Conservation (phyloP, 2,113 vertebrate species). For the Salvelinus sp. region DNA sequence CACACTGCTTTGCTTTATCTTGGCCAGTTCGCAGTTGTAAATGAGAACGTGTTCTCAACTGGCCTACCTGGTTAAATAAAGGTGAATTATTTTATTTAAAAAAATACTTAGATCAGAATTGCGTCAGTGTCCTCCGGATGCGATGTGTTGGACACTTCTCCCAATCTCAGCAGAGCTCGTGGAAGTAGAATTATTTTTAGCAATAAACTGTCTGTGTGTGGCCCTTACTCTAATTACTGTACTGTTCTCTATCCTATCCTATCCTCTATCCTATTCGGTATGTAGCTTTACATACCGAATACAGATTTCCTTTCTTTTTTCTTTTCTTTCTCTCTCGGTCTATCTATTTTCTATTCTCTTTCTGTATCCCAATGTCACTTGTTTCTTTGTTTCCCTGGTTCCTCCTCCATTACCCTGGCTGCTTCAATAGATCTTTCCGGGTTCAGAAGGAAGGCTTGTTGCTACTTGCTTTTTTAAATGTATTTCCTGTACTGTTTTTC, state of each 20-base stretch:
- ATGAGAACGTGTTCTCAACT: no score
- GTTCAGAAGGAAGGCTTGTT: constrained; percentile 92
- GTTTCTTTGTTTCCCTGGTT: constrained; percentile 6
- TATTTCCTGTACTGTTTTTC: background rate
- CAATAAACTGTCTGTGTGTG: background rate
- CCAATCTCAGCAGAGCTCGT: no score
- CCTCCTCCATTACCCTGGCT: background rate
- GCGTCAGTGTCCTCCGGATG: no score
- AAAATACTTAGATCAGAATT: no score
- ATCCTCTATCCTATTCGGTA: no score
- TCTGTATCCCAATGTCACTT: constrained; percentile 2
- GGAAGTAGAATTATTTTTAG: no score
- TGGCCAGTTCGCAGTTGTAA: no score
- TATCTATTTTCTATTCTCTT: constrained; percentile 7
- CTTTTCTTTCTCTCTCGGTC: background rate
- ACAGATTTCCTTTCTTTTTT: background rate
- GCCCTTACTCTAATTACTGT: constrained; percentile 8
- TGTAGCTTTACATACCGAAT: background rate
- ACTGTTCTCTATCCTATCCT: constrained; percentile 10
- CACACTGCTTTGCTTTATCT: no score
- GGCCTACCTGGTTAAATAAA: no score
- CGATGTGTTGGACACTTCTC: no score
- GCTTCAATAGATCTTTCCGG: constrained; percentile 88
- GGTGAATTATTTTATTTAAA: no score
- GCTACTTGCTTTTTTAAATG: background rate